Evolutionary conservation across 2,113 vertebrate species (phyloP), one percentile per base, ranked within the genome.

Genomic region (Antennarius striatus): DNA sequence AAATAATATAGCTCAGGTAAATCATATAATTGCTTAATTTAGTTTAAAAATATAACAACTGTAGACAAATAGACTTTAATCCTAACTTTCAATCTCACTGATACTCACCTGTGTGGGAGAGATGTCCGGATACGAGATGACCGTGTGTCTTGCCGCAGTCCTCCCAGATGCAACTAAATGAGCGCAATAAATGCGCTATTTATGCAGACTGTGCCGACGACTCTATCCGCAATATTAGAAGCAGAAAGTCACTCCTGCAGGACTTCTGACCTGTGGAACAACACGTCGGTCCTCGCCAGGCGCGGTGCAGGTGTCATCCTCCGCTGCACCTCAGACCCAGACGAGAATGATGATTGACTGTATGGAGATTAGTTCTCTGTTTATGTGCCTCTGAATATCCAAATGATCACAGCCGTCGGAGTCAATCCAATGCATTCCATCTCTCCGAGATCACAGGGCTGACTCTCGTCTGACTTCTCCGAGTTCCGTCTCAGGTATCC

Each of bases 281-380:
- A 3, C 48, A 56, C 49, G 59, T 73, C 28, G 69, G 63, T 69
- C 62, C 53, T 75, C 55, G 36, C 39, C 56, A 16, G 58, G 51
- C 32, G 3, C 46, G 53, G 47, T 69, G 71, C 80, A 71, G 75
- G 66, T 71, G 69, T 81, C 85, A 82, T 87, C 73, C 70, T 75
- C 73, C 36, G 56, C 56, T 8, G 30, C 63, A 40, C 64, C 53
- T 76, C 61, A 66, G 13, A 72, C 14, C 63, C 69, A 14, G 62
- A 2, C 39, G 12, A 7, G 42, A 29, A 3, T 1, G 54, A 10
- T 6, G 50, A 10, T 39, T 1, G 62, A 62, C 5, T 52, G 49
- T 16, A 5, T 1, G 36, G 13, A 5, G 32, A 49, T 40, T 2
- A 17, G 63, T 2, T 30, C 36, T 14, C 36, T 32, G 1, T 7